phyloP scores from a whole-genome alignment of 2,797 vertebrate genomes.

The Sebastes vulpes region DNA sequence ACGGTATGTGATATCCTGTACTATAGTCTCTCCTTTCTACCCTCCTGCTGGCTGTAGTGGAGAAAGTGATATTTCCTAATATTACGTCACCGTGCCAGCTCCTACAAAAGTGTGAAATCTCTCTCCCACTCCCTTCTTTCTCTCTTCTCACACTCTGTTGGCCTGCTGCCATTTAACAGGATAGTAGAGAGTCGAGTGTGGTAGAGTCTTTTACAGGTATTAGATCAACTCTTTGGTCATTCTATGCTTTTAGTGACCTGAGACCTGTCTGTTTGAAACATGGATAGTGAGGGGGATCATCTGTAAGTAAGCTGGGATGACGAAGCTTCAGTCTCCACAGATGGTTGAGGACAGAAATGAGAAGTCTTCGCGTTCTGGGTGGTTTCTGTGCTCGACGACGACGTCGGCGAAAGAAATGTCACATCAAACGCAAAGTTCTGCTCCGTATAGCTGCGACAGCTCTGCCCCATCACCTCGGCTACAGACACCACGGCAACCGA shows the following conservation, averaged over 20 bases:
- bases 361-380: background rate
- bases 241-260: background rate
- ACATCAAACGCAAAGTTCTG: slow-evolving; percentile 39
- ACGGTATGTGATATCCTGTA: background rate
- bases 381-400: background rate
- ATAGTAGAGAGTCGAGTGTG: slow-evolving; percentile 1
- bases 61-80: slow-evolving; percentile 47
- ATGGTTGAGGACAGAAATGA: background rate
- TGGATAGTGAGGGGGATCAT: background rate
- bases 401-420: slow-evolving; percentile 2
- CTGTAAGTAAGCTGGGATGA: background rate
- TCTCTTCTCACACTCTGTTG: background rate
- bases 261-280: background rate
- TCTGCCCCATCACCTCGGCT: slow-evolving; percentile 57
- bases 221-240: slow-evolving; percentile 9
- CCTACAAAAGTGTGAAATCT: slow-evolving; percentile 57
- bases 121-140: slow-evolving; percentile 12
- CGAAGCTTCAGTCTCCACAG: background rate
- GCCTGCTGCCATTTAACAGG: slow-evolving; percentile 25
- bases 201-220: slow-evolving; percentile 10
- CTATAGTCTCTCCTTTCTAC: background rate
- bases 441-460: slow-evolving; percentile 16
- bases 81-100: slow-evolving; percentile 55
- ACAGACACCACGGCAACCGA: slow-evolving; percentile 64
- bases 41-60: slow-evolving; percentile 31